Conservation (phyloP, 2,797 vertebrate genomes). For the Falco novaeseelandiae region DNA sequence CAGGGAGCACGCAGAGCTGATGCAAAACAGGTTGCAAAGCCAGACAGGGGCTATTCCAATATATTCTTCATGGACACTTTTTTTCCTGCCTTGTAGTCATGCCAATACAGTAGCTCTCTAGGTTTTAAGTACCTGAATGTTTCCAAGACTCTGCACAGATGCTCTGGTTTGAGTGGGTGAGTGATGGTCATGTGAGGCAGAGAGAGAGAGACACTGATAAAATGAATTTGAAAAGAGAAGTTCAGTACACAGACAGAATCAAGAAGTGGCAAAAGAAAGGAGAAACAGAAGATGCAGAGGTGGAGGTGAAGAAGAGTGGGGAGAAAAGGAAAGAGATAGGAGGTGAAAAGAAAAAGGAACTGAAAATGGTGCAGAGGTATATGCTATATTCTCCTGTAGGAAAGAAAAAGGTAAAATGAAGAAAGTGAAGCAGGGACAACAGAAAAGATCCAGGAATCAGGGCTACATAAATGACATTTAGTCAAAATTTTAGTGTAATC, state of each 20-base stretch:
- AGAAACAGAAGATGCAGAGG: constrained; percentile 70
- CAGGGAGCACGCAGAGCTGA: background rate
- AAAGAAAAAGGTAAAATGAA: background rate
- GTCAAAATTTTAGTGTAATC: background rate
- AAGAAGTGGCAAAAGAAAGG: constrained; percentile 52
- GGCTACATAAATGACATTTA: background rate
- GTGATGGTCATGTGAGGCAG: constrained; percentile 46
- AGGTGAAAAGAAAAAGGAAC: constrained; percentile 58
- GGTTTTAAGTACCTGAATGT: background rate
- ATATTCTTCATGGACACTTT: background rate
- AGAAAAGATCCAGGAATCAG: background rate
- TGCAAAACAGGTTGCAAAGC: background rate
- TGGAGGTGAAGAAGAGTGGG: constrained; percentile 58
- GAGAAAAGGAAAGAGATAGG: constrained; percentile 56
- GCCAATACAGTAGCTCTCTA: background rate
- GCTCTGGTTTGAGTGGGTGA: constrained; percentile 48
- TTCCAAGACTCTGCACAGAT: constrained; percentile 33
- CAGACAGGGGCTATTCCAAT: background rate
- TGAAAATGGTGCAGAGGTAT: constrained; percentile 54
- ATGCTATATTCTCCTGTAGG: background rate
- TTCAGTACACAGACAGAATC: constrained; percentile 35
- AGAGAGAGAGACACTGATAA: constrained; percentile 13
- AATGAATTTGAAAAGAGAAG: constrained; percentile 47
- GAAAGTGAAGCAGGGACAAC: background rate
- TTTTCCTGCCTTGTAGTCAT: background rate